Base-by-base conservation (phyloP, 2,888 invertebrate genomes). In the Tenthredo scrophulariae region DNA sequence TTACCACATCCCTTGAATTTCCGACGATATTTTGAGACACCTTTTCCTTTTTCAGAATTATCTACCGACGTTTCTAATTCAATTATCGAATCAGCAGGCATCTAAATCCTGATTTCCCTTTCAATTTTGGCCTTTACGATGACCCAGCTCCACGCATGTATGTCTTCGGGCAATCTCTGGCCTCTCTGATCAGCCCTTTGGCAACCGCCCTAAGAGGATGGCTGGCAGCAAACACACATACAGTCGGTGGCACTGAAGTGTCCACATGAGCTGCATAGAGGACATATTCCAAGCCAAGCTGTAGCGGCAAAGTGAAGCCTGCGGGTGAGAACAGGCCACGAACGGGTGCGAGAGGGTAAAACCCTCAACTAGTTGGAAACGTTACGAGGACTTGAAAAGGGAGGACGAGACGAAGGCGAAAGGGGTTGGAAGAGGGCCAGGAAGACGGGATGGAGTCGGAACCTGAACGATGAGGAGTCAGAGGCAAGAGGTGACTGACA, bases 341-440 rank as follows among this genome's bases (percentile, higher is more conserved):
- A 67, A 67, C 10, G n/a, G 29, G 46, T 22, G 18, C 83, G 67
- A 46, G 40, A 33, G 82, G 40, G 37, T 3, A 10, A n/a, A 29
- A 58, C 1, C 50, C 13, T 37, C 37, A 13, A 46, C 82, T 18
- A 83, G 80, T 80, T 62, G 40, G 40, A 40, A 37, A 80, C 62
- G 80, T 80, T 80, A 22, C 40, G 77, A 54, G 29, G 33, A 77
- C 33, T 50, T 29, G 50, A 50, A 54, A 77, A 50, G 80, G 80
- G 37, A 62, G 58, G 22, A 80, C 26, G 40, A 62, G 62, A 62
- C 62, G 62, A 80, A 80, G 80, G 62, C 62, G 18, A 40, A 37
- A 80, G 62, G 80, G 80, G 80, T 62, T 77, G 54, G 46, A 77
- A 46, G 37, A 62, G 80, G 40, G 50, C 58, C 33, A 62, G 40